Base-by-base conservation (phyloP, 1,140 invertebrate species). In the Sitophilus oryzae region DNA sequence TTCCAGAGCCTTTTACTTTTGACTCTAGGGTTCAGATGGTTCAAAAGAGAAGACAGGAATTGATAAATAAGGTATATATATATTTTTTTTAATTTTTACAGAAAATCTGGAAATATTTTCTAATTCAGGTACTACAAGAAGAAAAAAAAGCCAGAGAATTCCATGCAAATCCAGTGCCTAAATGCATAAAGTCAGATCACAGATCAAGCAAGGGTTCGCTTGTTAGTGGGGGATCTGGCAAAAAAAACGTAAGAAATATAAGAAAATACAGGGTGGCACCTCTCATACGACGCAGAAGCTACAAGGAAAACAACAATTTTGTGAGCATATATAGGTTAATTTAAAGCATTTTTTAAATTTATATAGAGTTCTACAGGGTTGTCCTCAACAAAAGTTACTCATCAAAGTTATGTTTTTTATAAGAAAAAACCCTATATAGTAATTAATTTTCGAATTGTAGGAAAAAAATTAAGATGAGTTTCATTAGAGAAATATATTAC, bases 1-100 rank as follows among this genome's bases (percentile, higher is more conserved):
- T 62, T 47, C 56, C 63, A 1, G 36, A 63, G 47, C 75, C 79
- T n/a, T 81, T 81, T 58, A 74, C 72, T 52, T 80, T 81, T 63
- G 78, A 79, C 42, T 54, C 68, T 15, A 60, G 76, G 3, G 75
- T 78, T 53, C 73, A 72, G 61, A 52, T 67, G 22, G 62, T 69
- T 38, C 34, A 65, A 10, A 59, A 64, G 21, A 70, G 67, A 53
- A 76, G 74, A 60, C 71, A 78, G 57, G 66, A 75, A 53, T 75
- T 76, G 53, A 71, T 81, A 5, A 66, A 75, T 51, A 73, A 73
- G 69, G 74, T 55, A 15, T 41, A 20, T 46, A 30, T 41, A 38
- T 60, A 14, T 15, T 46, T 19, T 38, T 23, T 21, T 15, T 50
- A 16, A 47, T n/a, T 1, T 2, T 45, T 22, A 10, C 2, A 1